Evolutionary conservation across 2,797 vertebrate species (phyloP), one percentile per base, ranked within the genome.

Genomic region (Dendrocincla fuliginosa): DNA sequence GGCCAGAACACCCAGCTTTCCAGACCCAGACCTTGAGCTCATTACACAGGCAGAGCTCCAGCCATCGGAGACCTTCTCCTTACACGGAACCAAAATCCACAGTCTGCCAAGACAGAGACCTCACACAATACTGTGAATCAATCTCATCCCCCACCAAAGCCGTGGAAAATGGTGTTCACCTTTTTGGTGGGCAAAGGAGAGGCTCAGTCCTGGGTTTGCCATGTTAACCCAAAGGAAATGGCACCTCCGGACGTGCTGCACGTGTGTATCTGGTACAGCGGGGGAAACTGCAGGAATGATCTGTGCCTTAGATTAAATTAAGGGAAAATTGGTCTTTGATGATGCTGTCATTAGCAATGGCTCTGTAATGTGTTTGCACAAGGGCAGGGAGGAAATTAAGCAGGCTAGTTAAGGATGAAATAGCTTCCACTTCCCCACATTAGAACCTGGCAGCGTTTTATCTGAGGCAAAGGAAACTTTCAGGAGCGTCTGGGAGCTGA

Each of bases 291-390:
- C 42, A 5, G 42, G 59, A 63, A n/a, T 28, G 33, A 79, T 18
- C 47, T 8, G 30, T 13, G 12, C 63, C 67, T 39, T 7, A 10
- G 30, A 74, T 75, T 13, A 50, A 33, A 82, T 82, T n/a, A 69
- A 5, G 22, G 9, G 52, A 52, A 80, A 91, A 95, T 87, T 39
- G 47, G 60, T 22, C 73, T 89, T 69, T 80, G 77, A 93, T 94
- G 81, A 84, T 64, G 46, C 70, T 44, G 27, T 87, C 84, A 60
- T 93, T 89, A 93, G 60, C 6, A 0, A 47, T 6, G 16, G 37
- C 59, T 86, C 64, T 1, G 1, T 80, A 73, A 94, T 69, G 59
- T 77, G 65, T 77, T 94, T 89, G 73, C 73, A 63, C 39, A 75
- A 57, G 80, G 61, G 53, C 3, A 7, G 64, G 56, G 41, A 69